Base-by-base conservation (phyloP, 1,140 invertebrate species). In the Dendrolimus kikuchii region DNA sequence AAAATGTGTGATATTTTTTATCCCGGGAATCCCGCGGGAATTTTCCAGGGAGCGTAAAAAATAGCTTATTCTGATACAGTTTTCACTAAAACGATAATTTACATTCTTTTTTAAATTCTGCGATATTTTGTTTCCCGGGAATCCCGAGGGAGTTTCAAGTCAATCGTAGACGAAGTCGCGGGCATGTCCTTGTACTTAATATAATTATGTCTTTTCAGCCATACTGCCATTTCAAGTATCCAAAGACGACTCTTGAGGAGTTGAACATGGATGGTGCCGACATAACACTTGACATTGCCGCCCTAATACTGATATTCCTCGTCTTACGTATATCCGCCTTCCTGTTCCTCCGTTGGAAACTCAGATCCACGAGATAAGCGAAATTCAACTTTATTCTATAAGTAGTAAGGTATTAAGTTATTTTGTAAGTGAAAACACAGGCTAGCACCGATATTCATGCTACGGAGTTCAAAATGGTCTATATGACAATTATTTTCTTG, bases 181-280 rank as follows among this genome's bases (percentile, higher is more conserved):
- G n/a, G n/a, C n/a, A n/a, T 2, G 23, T 9, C 2, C n/a, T 45
- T 10, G 5, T 9, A n/a, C 38, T n/a, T 38, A 6, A 48, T 23
- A 38, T 48, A 4, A 23, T 7, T 39, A 49, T 38, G 52, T 55
- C 46, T 38, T 37, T 72, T 8, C 82, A 92, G 88, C 78, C 90
- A 0, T 95, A 95, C 81, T 98, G 96, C 78, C 95, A 97, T 74
- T 98, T 97, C 86, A 96, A 95, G 74, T 90, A 93, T 57, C 96
- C 97, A 0, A 74, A 88, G 40, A 96, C 94, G n/a, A 96, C 97
- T 0, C 87, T 99, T n/a, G 94, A 96, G 70, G 94, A 98, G 71
- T 85, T 98, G 50, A 94, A 96, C 71, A 95, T 95, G 93, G 65
- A 90, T 4, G 87, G 95, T 54, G 91, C 94, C 0, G 90, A 92